phyloP scores from a whole-genome alignment of 2,888 invertebrate species.

The Eumacrocentrus americanus region DNA sequence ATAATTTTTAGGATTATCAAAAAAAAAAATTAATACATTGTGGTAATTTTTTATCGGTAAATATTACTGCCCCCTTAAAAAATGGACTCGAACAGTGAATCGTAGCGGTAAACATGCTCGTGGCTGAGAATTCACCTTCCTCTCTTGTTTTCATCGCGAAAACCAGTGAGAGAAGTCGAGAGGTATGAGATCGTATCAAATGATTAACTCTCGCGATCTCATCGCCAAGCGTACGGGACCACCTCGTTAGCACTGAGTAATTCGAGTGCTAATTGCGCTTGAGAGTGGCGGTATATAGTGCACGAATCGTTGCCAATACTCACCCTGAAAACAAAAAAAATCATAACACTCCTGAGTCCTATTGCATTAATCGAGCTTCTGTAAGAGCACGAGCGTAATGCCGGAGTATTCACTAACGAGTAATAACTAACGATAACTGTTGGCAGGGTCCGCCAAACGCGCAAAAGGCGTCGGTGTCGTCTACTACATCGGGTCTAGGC shows the following conservation, averaged over 20 bases:
- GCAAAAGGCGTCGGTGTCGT: slow-evolving; percentile 72
- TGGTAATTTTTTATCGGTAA: too few relatives aligned
- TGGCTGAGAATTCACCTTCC: background rate
- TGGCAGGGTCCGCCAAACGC: slow-evolving; percentile 84
- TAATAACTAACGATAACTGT: slow-evolving; percentile 35
- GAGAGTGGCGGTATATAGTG: too few relatives aligned
- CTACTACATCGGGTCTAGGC: slow-evolving; percentile 60
- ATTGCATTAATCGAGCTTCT: too few relatives aligned
- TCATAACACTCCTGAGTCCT: too few relatives aligned
- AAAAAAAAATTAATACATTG: too few relatives aligned
- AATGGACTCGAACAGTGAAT: background rate
- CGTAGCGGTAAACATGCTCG: background rate
- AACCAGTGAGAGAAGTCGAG: slow-evolving; percentile 28
- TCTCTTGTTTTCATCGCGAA: background rate
- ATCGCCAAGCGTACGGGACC: slow-evolving; percentile 39
- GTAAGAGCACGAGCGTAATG: too few relatives aligned
- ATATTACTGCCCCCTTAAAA: too few relatives aligned
- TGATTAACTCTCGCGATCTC: slow-evolving; percentile 56
- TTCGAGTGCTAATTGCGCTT: slow-evolving; percentile 59
- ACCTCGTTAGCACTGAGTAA: slow-evolving; percentile 59
- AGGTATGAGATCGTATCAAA: slow-evolving; percentile 53
- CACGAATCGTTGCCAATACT: too few relatives aligned
- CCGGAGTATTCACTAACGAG: slow-evolving; percentile 14
- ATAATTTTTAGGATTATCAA: too few relatives aligned
- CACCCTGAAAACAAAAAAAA: too few relatives aligned